These are phyloP conservation scores for Ailuropoda melanoleuca DNA, from an alignment of 2,113 vertebrate genomes.

Conservation along the genomic window DNA sequence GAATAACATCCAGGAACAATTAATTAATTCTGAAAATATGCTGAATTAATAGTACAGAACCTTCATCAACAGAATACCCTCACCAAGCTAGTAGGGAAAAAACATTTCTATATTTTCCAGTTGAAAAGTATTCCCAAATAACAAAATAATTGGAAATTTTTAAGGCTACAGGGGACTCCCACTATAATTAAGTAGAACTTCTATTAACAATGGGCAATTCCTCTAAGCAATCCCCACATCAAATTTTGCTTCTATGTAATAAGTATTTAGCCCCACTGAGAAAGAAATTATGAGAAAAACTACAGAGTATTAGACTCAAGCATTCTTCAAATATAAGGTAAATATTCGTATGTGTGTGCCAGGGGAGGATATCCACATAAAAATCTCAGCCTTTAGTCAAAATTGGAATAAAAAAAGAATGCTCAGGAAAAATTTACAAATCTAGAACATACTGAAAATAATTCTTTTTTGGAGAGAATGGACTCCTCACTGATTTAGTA, in stretches of 20 bases:
- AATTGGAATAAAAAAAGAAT: background rate
- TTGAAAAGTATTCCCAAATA: background rate
- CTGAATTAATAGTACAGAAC: background rate
- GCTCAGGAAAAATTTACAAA: background rate
- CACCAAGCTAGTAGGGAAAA: background rate
- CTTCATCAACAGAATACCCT: slow-evolving; percentile 23
- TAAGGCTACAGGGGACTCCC: background rate
- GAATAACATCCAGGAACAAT: slow-evolving; percentile 32
- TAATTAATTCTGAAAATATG: slow-evolving; percentile 28
- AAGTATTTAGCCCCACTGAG: background rate
- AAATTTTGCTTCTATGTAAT: slow-evolving; percentile 21
- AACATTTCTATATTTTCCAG: background rate
- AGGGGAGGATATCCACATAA: background rate
- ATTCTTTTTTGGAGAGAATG: background rate
- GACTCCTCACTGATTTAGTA: background rate
- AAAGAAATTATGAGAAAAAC: slow-evolving; percentile 31
- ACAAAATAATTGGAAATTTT: background rate
- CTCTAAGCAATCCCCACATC: background rate
- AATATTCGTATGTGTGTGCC: background rate
- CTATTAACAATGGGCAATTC: background rate
- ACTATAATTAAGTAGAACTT: background rate
- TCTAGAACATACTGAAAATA: background rate
- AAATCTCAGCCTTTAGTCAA: slow-evolving; percentile 16
- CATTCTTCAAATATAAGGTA: background rate
- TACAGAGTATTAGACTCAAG: background rate